These are phyloP conservation scores for Thunnus maccoyii DNA, from an alignment of 2,113 vertebrate species.

Conservation along the genomic window DNA sequence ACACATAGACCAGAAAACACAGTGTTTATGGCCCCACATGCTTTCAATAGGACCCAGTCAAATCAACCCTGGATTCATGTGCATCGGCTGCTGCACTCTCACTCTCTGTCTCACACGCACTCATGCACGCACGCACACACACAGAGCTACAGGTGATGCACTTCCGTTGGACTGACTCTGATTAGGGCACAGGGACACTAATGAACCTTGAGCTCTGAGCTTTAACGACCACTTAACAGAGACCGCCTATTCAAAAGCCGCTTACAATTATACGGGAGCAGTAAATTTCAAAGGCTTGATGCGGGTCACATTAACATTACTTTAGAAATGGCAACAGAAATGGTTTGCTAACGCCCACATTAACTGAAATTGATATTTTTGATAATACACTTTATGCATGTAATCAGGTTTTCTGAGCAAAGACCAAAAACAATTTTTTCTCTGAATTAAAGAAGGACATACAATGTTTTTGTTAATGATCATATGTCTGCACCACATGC, in stretches of 20 bases:
- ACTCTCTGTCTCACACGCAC: neutral
- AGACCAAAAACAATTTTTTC: neutral
- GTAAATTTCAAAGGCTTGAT: slow-evolving; percentile 72
- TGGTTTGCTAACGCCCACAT: slow-evolving; percentile 20
- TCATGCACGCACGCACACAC: slow-evolving; percentile 8
- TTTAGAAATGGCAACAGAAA: slow-evolving; percentile 47
- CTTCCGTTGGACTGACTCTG: slow-evolving; percentile 71
- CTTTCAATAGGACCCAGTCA: slow-evolving; percentile 70
- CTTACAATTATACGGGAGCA: slow-evolving; percentile 66
- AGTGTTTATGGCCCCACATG: slow-evolving; percentile 77
- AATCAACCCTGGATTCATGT: slow-evolving; percentile 45
- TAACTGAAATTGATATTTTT: slow-evolving; percentile 35
- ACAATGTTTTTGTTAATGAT: neutral
- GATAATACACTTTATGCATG: neutral
- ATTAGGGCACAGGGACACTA: slow-evolving; percentile 71
- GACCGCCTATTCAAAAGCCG: slow-evolving; percentile 61
- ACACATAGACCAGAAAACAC: slow-evolving; percentile 63
- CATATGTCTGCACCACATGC: neutral
- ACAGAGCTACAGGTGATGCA: slow-evolving; percentile 66
- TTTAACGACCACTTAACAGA: slow-evolving; percentile 76
- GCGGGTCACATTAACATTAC: slow-evolving; percentile 47
- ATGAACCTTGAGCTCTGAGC: slow-evolving; percentile 72
- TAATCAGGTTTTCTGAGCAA: neutral
- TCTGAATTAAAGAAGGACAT: neutral
- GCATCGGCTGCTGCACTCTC: neutral